These are phyloP conservation scores for Ceratitis capitata DNA, from an alignment of 1,140 invertebrate species.

Conservation along the genomic window DNA sequence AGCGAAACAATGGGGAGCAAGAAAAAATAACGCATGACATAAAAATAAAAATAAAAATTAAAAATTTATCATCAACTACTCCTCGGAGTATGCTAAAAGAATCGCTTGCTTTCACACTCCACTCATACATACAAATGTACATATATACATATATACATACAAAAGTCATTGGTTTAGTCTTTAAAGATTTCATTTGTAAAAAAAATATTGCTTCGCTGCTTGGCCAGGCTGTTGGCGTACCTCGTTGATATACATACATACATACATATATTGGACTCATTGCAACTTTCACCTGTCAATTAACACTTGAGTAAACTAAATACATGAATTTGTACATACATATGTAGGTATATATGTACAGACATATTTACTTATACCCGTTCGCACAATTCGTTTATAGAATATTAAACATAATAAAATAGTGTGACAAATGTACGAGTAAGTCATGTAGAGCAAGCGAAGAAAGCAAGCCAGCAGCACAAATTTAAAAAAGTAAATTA, in stretches of 20 bases:
- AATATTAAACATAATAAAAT: too few relatives aligned
- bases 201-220: too few relatives aligned
- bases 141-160: too few relatives aligned
- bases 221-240: neutral
- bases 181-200: neutral
- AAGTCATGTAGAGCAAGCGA: too few relatives aligned
- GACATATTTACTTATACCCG: too few relatives aligned
- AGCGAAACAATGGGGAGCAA: neutral
- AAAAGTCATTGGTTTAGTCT: neutral
- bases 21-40: neutral
- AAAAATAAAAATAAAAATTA: neutral
- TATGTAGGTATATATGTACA: neutral
- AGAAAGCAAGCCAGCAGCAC: too few relatives aligned
- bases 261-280: neutral
- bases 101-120: neutral
- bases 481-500: too few relatives aligned
- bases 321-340: neutral
- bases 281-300: slow-evolving; percentile 35
- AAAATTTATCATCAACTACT: neutral
- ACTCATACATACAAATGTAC: too few relatives aligned
- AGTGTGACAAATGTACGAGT: neutral
- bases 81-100: neutral
- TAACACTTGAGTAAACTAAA: slow-evolving; percentile 27
- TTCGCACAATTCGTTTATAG: too few relatives aligned
- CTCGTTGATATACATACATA: too few relatives aligned